A percentile compares a stretch with the other conserved stretches of the same genome.
phyloP scores from a whole-genome alignment of 35 echinoderm and acorn worm genomes.

The Stichopus chloronotus region DNA sequence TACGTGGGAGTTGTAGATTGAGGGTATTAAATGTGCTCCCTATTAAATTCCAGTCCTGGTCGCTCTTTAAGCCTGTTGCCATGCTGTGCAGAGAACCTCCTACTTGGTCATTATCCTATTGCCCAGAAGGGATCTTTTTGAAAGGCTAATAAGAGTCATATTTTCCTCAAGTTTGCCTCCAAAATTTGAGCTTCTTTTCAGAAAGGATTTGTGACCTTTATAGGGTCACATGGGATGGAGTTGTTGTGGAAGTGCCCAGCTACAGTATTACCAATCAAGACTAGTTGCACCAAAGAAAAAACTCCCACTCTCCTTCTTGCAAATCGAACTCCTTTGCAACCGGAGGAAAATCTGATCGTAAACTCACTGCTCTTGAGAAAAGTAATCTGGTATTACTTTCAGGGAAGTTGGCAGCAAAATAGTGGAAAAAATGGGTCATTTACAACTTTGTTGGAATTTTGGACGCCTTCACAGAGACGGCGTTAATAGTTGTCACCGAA shows the following conservation, averaged over 20 bases:
- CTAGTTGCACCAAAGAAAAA: no score
- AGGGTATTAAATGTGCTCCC: neutral
- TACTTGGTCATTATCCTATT: constrained; percentile 44
- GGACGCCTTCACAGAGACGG: no score
- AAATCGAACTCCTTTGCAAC: no score
- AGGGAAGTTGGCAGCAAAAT: no score
- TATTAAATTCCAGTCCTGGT: neutral
- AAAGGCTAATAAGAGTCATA: constrained; percentile 9
- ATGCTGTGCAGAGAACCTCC: constrained; percentile 25
- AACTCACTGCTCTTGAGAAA: no score
- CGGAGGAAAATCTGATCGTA: no score
- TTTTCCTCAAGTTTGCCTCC: constrained; percentile 9
- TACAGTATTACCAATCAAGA: neutral
- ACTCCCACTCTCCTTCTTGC: no score
- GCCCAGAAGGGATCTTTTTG: constrained; percentile 29
- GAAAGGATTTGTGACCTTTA: neutral
- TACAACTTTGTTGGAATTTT: no score
- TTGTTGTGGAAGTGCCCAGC: neutral
- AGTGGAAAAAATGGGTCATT: no score
- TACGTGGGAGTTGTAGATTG: neutral
- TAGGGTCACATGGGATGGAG: neutral
- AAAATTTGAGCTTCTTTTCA: constrained; percentile 4
- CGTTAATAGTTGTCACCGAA: no score
- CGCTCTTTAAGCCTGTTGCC: constrained; percentile 20
- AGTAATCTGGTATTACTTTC: no score